Evolutionary conservation across 2,113 vertebrate species (phyloP), one percentile per base, ranked within the genome.

Genomic region (Opisthocomus hoazin): DNA sequence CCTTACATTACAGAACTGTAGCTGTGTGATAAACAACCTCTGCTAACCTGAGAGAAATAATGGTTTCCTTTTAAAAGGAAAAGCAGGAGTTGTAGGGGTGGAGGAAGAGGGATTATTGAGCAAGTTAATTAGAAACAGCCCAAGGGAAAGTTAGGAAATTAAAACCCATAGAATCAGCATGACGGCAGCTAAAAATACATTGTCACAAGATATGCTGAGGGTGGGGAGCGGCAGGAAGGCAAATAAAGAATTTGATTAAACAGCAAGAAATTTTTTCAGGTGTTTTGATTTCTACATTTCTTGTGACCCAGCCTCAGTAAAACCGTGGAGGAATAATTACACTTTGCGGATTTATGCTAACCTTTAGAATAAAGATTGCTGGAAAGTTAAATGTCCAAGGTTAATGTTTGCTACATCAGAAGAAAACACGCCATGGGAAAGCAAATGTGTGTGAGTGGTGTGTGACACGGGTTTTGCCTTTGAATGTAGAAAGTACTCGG

Each of bases 131-230:
- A 96, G 69, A 94, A 89, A n/a, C 83, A 97, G 39, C 93, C 60
- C 93, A 71, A 86, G 94, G 93, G 96, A 92, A 89, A 89, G 58
- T 94, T 96, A 96, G 93, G 93, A 96, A 96, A 97, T 96, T 92
- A 93, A 95, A 97, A 60, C 45, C 22, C 76, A 48, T 56, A 84
- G 83, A 96, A 95, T 92, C 96, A 92, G 93, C 92, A 64, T 71
- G 85, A 92, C 1, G 2, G 86, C 56, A 87, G 94, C 96, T 92
- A 96, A 94, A 95, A 94, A 93, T 94, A 93, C 26, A 64, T 87
- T 22, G 7, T 92, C 75, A 34, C 60, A 93, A 84, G 56, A 75
- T 80, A 84, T 7, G 4, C 60, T 4, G 7, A 83, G 51, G 53
- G 53, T 89, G 50, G n/a, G n/a, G 34, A 93, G 73, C 43, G 3